These are phyloP conservation scores for Drosophila arizonae DNA, from an alignment of 1,140 invertebrate species.

Conservation along the genomic window DNA sequence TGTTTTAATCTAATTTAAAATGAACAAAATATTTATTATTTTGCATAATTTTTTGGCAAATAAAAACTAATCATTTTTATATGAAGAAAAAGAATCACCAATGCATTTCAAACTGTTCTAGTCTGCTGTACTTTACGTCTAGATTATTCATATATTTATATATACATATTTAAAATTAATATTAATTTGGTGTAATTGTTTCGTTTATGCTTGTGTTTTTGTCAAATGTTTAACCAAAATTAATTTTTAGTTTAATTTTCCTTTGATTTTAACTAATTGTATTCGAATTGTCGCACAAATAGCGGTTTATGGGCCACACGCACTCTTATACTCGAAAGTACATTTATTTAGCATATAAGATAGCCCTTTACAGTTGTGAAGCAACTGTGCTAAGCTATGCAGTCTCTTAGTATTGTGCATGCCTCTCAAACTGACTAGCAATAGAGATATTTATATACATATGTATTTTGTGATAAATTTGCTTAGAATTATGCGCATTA, in stretches of 20 bases:
- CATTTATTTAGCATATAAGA: not conserved
- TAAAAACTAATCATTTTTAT: constrained; percentile 57
- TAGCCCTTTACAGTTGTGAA: constrained; percentile 6
- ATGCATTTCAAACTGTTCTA: constrained; percentile 67
- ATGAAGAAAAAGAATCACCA: constrained; percentile 61
- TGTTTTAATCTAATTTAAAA: constrained; percentile 62
- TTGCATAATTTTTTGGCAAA: constrained; percentile 61
- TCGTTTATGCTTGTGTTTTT: constrained; percentile 66
- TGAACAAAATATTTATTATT: constrained; percentile 45
- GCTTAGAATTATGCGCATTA: constrained; percentile 25
- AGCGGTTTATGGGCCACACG: constrained; percentile 35
- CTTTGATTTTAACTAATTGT: constrained; percentile 36
- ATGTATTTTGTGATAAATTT: constrained; percentile 19
- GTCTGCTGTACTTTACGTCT: constrained; percentile 35
- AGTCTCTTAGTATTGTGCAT: not conserved
- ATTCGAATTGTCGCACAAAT: constrained; percentile 30
- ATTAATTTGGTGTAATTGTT: constrained; percentile 68
- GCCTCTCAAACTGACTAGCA: constrained; percentile 5
- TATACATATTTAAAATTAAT: constrained; percentile 19
- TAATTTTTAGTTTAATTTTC: constrained; percentile 32
- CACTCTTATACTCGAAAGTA: not conserved
- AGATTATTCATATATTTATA: constrained; percentile 19
- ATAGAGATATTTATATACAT: not conserved
- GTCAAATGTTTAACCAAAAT: constrained; percentile 79
- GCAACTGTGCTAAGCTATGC: constrained; percentile 18